Base-by-base conservation (phyloP, 1,140 invertebrate genomes). In the Drosophila guanche region DNA sequence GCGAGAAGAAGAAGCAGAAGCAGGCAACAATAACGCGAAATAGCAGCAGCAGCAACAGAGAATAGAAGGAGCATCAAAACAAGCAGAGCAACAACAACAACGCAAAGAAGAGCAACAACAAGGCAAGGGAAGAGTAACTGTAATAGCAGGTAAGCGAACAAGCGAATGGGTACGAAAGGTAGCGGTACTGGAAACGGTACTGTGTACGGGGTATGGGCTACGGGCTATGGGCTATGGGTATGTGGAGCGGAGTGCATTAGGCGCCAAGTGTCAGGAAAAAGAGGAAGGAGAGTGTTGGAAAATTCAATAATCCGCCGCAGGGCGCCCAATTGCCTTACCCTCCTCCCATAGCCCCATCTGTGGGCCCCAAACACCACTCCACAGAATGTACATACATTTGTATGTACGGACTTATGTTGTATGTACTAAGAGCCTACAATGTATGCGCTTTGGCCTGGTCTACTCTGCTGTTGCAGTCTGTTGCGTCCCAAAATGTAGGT, bases 281-380 rank as follows among this genome's bases (percentile, higher is more conserved):
- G 16, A 20, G 16, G 16, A 20, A 73, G 70, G 68, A 81, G 66
- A 74, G 88, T 77, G 83, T 80, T 86, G 81, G 81, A 86, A 86
- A 86, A 86, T 86, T 86, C 81, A 86, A 86, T 86, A 86, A 86
- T 86, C 77, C 81, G 83, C 77, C 83, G 76, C 42, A 66, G 83
- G 69, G 81, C 81, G 63, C 80, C 53, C 72, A 63, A 68, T 74
- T 60, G 60, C 33, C 33, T 37, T 12, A 53, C 42, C 43, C 57
- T 52, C 55, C 42, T 52, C 55, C 42, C 52, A 50, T 62, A 46
- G 29, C 33, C 27, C 40, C 65, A 25, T 37, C 37, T 37, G 40
- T 23, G 22, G 40, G 25, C 23, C 45, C 65, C 50, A 25, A 42
- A 62, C 27, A 56, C 56, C 72, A 57, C 50, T 43, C 12, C 29